Evolutionary conservation across 2,113 vertebrate genomes (phyloP).

Genomic region (Eublepharis macularius): DNA sequence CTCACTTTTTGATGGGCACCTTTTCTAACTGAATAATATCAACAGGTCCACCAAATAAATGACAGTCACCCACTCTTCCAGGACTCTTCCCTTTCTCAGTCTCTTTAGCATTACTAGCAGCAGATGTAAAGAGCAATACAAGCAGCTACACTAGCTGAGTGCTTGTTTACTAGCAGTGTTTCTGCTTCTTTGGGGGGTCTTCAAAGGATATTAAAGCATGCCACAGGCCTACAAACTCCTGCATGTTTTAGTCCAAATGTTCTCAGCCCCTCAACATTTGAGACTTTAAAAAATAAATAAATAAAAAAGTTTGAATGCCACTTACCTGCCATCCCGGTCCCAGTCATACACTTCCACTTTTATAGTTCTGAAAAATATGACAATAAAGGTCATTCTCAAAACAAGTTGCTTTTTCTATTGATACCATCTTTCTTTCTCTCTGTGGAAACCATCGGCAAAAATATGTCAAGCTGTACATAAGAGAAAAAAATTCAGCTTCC

Average conservation of each 20-base stretch:
- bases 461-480: constrained; percentile 3
- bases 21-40: neutral
- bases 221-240: neutral
- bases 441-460: neutral
- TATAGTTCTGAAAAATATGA: constrained; percentile 83
- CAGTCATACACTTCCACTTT: constrained; percentile 96
- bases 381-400: neutral
- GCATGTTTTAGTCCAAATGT: neutral
- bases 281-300: no score
- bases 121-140: neutral
- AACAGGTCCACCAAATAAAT: neutral
- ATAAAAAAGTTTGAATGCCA: neutral
- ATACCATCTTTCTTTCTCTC: neutral
- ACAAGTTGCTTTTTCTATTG: neutral
- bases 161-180: neutral
- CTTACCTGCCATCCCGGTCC: constrained; percentile 94
- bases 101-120: neutral
- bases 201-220: neutral
- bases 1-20: neutral
- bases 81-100: neutral
- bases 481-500: constrained; percentile 1
- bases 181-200: neutral
- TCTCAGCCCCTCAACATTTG: no score
- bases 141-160: no score
- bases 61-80: neutral